A percentile compares a stretch with the other conserved stretches of the same genome.
Evolutionary conservation across 2,113 vertebrate genomes (phyloP).

Genomic region (Lathamus discolor): DNA sequence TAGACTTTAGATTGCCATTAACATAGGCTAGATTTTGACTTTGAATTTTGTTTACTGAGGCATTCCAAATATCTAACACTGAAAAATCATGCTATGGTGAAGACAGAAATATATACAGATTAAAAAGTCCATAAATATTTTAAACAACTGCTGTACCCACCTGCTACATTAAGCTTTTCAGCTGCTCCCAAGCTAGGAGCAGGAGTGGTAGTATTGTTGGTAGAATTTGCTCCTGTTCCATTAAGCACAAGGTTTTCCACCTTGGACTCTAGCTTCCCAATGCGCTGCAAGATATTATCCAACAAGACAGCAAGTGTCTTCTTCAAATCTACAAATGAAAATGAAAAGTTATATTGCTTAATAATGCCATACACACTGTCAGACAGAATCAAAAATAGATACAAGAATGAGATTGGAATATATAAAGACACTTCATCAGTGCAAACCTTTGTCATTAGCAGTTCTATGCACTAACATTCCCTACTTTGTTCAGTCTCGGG

Average conservation of each 20-base stretch:
- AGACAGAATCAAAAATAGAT: not conserved
- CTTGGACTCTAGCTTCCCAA: constrained; percentile 94
- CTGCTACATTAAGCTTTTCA: constrained; percentile 96
- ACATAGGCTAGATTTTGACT: not conserved
- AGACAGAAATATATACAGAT: not conserved
- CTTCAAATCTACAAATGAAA: constrained; percentile 87
- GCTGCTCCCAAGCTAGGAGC: constrained; percentile 80
- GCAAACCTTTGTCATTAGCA: not conserved
- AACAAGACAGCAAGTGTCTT: constrained; percentile 96
- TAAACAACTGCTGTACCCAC: constrained; percentile 67
- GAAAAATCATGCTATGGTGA: not conserved
- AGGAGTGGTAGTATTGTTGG: constrained; percentile 84
- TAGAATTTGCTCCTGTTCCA: constrained; percentile 88
- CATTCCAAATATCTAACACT: not conserved
- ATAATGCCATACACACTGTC: not conserved
- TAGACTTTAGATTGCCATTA: not conserved
- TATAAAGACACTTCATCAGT: not conserved
- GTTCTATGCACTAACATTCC: not conserved
- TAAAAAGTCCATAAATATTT: not conserved
- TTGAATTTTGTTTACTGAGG: not conserved
- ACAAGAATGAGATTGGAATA: not conserved
- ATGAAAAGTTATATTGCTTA: not conserved
- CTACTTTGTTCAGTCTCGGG: not conserved
- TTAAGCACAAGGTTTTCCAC: constrained; percentile 94
- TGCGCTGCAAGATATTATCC: constrained; percentile 96